Evolutionary conservation across 2,888 invertebrate genomes (phyloP).

Genomic region (Tachystola acroxantha): DNA sequence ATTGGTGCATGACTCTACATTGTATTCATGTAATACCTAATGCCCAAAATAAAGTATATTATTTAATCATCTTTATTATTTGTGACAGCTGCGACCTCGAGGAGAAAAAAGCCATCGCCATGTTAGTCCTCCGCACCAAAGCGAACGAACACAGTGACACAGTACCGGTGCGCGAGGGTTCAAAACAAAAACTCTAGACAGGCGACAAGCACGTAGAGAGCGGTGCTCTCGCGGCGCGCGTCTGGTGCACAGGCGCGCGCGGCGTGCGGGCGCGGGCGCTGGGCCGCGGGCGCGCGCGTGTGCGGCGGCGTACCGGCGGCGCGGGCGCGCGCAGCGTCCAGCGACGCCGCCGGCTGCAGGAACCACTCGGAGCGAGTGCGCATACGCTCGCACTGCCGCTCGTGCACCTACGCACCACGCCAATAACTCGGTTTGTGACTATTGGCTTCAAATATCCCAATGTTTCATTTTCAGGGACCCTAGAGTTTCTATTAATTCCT

Average conservation of each 20-base stretch:
- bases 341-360: conserved; percentile 83
- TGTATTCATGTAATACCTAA: too few relatives aligned
- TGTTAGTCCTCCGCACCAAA: conserved; percentile 63
- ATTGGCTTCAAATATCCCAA: too few relatives aligned
- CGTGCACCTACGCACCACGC: conserved; percentile 87
- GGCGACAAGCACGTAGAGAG: conserved; percentile 74
- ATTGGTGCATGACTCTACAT: too few relatives aligned
- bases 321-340: conserved; percentile 63
- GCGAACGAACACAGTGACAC: conserved; percentile 59
- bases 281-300: conserved; percentile 19
- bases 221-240: conserved; percentile 57
- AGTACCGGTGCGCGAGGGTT: conserved; percentile 64
- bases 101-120: conserved; percentile 38
- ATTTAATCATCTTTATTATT: too few relatives aligned
- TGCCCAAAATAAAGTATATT: too few relatives aligned
- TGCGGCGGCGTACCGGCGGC: conserved; percentile 58
- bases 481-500: too few relatives aligned
- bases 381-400: conserved; percentile 97
- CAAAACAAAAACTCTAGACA: conserved; percentile 78
- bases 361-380: conserved; percentile 99
- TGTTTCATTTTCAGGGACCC: too few relatives aligned
- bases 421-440: conserved; percentile 22
- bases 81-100: too few relatives aligned
- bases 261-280: conserved; percentile 16
- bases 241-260: conserved; percentile 31